These are phyloP conservation scores for Octodon degus DNA, from an alignment of 2,113 vertebrate genomes.

Conservation along the genomic window DNA sequence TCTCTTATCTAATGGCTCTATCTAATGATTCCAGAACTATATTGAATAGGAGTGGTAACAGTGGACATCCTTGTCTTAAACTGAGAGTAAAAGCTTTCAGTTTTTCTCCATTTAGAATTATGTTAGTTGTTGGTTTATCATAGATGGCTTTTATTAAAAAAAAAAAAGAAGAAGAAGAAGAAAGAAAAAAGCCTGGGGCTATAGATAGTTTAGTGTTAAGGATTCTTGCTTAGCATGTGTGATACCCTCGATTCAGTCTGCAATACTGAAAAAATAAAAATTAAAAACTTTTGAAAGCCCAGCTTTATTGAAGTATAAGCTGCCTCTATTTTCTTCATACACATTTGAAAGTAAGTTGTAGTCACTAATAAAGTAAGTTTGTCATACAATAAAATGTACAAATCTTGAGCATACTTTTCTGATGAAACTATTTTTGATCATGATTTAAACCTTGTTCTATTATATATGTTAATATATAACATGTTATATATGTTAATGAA, in stretches of 20 bases:
- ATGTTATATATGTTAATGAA: neutral
- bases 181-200: neutral
- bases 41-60: too few relatives aligned
- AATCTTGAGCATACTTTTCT: neutral
- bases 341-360: neutral
- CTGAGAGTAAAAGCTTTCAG: too few relatives aligned
- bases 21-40: too few relatives aligned
- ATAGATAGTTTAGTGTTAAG: neutral
- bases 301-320: neutral
- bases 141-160: neutral
- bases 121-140: too few relatives aligned
- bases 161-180: neutral
- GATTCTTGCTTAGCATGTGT: neutral
- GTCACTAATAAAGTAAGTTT: neutral
- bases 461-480: neutral
- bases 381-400: neutral
- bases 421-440: conserved; percentile 33
- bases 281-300: neutral
- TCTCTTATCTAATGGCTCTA: too few relatives aligned
- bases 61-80: too few relatives aligned
- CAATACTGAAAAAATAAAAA: neutral
- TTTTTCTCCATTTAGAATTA: too few relatives aligned
- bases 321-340: neutral
- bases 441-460: neutral
- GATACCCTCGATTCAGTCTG: neutral